Percentiles rank a stretch among this genome's conserved stretches.
Conservation (phyloP, 2,113 vertebrate species). For the Daboia siamensis region DNA sequence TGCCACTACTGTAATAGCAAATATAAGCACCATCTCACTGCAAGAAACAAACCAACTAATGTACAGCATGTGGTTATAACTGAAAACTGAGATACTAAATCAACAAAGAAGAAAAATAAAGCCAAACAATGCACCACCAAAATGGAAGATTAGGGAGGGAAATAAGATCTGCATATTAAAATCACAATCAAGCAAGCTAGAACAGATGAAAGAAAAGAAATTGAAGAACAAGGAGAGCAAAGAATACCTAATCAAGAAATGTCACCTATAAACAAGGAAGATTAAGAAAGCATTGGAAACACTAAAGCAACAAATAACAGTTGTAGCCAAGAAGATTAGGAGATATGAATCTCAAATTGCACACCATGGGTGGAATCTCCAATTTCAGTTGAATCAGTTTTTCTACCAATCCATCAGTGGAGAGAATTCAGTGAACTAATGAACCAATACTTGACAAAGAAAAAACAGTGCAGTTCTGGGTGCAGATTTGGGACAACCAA, state of each 20-base stretch:
- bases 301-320: not conserved
- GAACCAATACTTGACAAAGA: not conserved
- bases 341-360: not conserved
- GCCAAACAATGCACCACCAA: not conserved
- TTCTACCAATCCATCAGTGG: not conserved
- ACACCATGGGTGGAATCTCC: not conserved
- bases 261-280: not conserved
- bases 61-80: not conserved
- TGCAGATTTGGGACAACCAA: not conserved
- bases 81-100: not conserved
- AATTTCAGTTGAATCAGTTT: not conserved
- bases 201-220: not conserved
- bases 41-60: not conserved
- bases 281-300: not conserved
- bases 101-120: not conserved
- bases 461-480: not conserved
- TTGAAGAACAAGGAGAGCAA: not conserved
- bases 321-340: not conserved
- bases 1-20: not conserved
- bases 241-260: not conserved
- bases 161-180: not conserved
- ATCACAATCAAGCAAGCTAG: not conserved
- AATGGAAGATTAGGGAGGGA: not conserved
- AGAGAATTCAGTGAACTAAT: too few species aligned
- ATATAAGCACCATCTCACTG: not conserved